phyloP scores from a whole-genome alignment of 2,888 invertebrate species.

The Hyposoter didymator region DNA sequence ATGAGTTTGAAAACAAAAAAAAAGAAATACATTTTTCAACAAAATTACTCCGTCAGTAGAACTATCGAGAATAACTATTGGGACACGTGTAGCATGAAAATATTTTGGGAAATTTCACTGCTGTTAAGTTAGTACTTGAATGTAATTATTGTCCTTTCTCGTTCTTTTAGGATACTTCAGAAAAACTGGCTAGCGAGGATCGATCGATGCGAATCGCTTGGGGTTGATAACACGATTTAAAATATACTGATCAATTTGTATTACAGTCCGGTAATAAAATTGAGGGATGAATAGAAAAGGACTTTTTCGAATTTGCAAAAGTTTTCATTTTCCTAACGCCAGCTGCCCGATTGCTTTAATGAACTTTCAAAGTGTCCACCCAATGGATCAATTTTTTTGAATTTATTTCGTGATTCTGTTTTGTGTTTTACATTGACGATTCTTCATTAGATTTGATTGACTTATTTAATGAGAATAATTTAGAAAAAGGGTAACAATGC shows the following conservation, averaged over 20 bases:
- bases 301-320: background rate
- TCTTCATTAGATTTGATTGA: background rate
- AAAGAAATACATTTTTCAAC: background rate
- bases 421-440: background rate
- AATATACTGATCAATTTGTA: background rate
- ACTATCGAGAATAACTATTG: background rate
- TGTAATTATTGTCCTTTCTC: no score
- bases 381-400: background rate
- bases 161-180: no score
- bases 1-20: background rate
- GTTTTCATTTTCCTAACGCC: background rate
- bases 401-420: background rate
- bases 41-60: background rate
- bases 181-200: no score
- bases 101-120: background rate
- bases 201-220: background rate
- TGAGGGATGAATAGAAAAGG: background rate
- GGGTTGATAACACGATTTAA: background rate
- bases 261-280: background rate
- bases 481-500: background rate
- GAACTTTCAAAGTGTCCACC: background rate
- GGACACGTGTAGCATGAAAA: background rate
- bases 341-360: background rate
- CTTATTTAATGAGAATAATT: background rate
- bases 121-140: background rate